phyloP scores from a whole-genome alignment of 2,888 invertebrate species.

The Rhodophaea formosa region DNA sequence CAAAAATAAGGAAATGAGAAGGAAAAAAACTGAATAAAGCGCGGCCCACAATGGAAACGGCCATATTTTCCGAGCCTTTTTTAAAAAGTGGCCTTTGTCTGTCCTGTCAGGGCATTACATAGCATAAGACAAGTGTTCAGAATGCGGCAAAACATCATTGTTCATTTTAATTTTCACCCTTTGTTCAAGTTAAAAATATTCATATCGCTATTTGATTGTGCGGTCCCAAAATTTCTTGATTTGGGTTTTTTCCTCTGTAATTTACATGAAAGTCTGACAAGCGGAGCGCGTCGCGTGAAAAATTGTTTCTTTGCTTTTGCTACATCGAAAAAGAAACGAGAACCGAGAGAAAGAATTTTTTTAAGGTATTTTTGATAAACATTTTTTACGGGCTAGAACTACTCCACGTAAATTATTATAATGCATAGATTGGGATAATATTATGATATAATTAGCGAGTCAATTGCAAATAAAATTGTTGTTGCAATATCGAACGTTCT shows the following conservation, averaged over 20 bases:
- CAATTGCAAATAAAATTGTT: no score
- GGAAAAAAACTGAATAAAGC: constrained; percentile 68
- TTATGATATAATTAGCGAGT: no score
- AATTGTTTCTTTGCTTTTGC: background rate
- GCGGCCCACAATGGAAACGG: constrained; percentile 58
- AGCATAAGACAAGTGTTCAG: constrained; percentile 71
- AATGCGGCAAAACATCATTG: constrained; percentile 56
- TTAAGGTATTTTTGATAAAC: no score
- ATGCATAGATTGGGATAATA: no score
- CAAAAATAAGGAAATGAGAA: constrained; percentile 73
- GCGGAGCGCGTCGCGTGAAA: background rate
- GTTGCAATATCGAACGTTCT: no score
- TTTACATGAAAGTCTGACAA: background rate
- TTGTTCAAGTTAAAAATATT: constrained; percentile 26
- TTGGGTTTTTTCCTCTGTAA: background rate
- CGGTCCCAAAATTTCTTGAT: constrained; percentile 2
- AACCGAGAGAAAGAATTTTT: no score
- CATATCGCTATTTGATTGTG: constrained; percentile 15
- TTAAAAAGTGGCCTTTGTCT: constrained; percentile 66
- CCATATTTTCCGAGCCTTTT: constrained; percentile 72
- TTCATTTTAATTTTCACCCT: constrained; percentile 43
- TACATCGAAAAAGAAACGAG: no score
- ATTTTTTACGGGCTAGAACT: no score
- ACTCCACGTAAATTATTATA: no score
- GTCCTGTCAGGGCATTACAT: constrained; percentile 69